Conservation (phyloP, 2,797 vertebrate genomes). For the Phaenicophaeus curvirostris region DNA sequence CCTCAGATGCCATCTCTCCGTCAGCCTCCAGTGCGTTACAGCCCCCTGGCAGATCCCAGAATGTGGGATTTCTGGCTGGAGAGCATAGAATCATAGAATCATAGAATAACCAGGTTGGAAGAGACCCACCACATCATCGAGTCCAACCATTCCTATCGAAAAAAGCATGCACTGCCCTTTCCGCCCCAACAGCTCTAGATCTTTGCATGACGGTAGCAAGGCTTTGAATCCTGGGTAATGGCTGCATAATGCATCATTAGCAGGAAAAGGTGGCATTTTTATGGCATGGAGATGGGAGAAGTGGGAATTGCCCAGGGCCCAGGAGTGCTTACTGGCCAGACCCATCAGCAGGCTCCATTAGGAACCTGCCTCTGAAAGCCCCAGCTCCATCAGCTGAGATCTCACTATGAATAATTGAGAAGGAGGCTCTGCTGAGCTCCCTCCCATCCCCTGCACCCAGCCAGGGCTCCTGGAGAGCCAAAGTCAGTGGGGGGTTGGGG, state of each 20-base stretch:
- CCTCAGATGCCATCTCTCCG: neutral
- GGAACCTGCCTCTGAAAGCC: slow-evolving; percentile 5
- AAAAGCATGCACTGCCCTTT: neutral
- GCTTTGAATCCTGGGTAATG: neutral
- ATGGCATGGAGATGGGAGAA: neutral
- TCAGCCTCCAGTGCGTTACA: neutral
- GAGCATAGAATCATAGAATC: too few relatives aligned
- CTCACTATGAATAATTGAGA: slow-evolving; percentile 59
- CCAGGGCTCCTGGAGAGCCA: neutral
- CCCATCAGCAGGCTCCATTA: slow-evolving; percentile 33
- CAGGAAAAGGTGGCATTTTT: slow-evolving; percentile 21
- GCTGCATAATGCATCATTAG: neutral
- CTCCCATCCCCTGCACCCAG: neutral
- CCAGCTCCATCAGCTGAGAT: slow-evolving; percentile 7
- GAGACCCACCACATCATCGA: too few relatives aligned
- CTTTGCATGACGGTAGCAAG: neutral
- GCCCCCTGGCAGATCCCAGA: neutral
- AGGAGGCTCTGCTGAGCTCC: neutral
- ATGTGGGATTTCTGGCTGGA: neutral
- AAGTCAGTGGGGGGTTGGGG: accelerated
- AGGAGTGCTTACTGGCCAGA: slow-evolving; percentile 34
- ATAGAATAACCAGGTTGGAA: too few relatives aligned
- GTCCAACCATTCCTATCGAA: too few relatives aligned
- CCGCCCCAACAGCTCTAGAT: neutral
- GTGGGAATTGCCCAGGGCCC: slow-evolving; percentile 47